Evolutionary conservation across 2,888 invertebrate genomes (phyloP).

Genomic region (Stegophylla sp.): DNA sequence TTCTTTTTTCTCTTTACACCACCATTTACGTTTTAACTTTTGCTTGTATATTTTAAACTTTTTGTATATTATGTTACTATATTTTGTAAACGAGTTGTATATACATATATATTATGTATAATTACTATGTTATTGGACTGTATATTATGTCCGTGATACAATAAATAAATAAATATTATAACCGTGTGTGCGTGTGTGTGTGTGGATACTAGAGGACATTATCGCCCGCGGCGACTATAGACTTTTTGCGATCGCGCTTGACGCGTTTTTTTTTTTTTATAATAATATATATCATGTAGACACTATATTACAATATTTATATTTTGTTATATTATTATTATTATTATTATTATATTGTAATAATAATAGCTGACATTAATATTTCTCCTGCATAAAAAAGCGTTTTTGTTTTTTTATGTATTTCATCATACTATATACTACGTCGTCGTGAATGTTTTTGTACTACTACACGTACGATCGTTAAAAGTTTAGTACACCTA

Average conservation of each 20-base stretch:
- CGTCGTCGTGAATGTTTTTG: not conserved
- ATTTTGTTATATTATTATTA: no score
- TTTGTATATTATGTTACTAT: no score
- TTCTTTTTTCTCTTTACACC: no score
- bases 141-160: no score
- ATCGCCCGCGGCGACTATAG: constrained; percentile 7
- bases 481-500: not conserved
- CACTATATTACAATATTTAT: not conserved
- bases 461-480: constrained; percentile 5
- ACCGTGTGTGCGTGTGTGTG: not conserved
- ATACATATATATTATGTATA: no score
- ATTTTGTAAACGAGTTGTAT: no score
- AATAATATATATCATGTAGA: not conserved
- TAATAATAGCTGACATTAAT: constrained; percentile 7
- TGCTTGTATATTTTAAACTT: no score
- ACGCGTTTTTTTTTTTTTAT: not conserved
- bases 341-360: no score
- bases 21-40: no score
- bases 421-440: not conserved
- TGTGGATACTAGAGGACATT: not conserved
- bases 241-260: constrained; percentile 3
- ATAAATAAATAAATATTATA: no score
- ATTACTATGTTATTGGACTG: no score
- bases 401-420: not conserved
- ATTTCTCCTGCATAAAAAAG: not conserved